Percentiles rank a stretch among this genome's conserved stretches.
Evolutionary conservation across 2,113 vertebrate species (phyloP).

Genomic region (Protobothrops mucrosquamatus): DNA sequence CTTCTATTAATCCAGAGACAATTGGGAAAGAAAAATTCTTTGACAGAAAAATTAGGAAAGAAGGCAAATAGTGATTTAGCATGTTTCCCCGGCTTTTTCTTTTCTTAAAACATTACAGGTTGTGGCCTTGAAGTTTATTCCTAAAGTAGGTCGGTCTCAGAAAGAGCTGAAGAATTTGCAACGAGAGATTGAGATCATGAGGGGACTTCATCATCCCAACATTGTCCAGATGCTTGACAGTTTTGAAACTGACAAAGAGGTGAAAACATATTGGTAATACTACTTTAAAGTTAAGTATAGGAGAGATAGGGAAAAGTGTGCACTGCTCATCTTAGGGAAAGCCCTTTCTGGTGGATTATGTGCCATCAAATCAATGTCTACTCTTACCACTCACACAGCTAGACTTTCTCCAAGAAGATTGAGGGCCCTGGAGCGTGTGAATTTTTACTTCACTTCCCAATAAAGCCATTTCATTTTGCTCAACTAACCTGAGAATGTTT

Average conservation of each 20-base stretch:
- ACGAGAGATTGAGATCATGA: conserved; percentile 93
- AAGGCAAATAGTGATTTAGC: not conserved
- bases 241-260: conserved; percentile 92
- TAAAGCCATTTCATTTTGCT: not conserved
- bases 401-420: not conserved
- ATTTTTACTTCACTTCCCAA: not conserved
- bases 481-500: not conserved
- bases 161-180: conserved; percentile 88
- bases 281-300: not conserved
- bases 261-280: conserved; percentile 41
- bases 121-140: conserved; percentile 95
- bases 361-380: not conserved
- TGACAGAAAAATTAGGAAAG: not conserved
- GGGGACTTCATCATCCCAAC: conserved; percentile 87
- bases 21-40: not conserved
- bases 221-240: conserved; percentile 93
- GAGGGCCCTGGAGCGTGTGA: not conserved
- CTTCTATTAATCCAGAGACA: not conserved
- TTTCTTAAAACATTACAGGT: conserved; percentile 70
- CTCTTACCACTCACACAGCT: too few relatives aligned
- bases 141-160: conserved; percentile 86
- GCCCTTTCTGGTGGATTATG: not conserved
- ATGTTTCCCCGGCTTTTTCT: not conserved
- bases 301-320: not conserved
- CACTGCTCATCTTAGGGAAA: too few relatives aligned